Base-by-base conservation (phyloP, 2,888 invertebrate genomes). In the Lydus trimaculatus region DNA sequence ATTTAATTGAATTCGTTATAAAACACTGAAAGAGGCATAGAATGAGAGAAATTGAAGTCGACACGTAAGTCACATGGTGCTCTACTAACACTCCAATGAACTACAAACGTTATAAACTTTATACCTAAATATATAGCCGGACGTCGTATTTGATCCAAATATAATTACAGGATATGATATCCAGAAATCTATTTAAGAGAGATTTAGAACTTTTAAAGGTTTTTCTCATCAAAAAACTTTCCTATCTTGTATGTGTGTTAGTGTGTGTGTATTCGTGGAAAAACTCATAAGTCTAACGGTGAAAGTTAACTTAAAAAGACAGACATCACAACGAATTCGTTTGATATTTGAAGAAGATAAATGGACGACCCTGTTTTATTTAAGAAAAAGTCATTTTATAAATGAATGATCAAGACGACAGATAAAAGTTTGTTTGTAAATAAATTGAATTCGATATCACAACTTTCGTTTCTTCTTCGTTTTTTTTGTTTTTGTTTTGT, bases 311-410 rank as follows among this genome's bases (percentile, higher is more conserved):
- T 56, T 13, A 9, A 56, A 66, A 56, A 58, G 69, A 69, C 66
- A 63, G 65, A 69, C 58, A 66, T 69, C 69, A 66, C 65, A 69
- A 66, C 63, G 61, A 52, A 69, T 69, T 66, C 66, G 48, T 66
- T 39, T 36, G 69, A 66, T 69, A 63, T 69, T 62, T 69, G 69
- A 69, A 39, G 66, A 69, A 63, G 69, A 69, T 66, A 66, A 69
- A 69, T 63, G 66, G 25, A 25, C 2, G 23, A 8, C 48, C 23
- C 5, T 52, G 11, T 13, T 56, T 56, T 56, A 56, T 25, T 48
- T 48, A 48, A n/a, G n/a, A n/a, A 15, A 56, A 25, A 25, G 56
- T 56, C 25, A 56, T 56, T 56, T 56, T 56, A 56, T 56, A 25
- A 56, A 43, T 43, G 43, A 43, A 43, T 43, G 43, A 43, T 43